Conservation (phyloP, 1,140 invertebrate species). For the Intoshia linei region DNA sequence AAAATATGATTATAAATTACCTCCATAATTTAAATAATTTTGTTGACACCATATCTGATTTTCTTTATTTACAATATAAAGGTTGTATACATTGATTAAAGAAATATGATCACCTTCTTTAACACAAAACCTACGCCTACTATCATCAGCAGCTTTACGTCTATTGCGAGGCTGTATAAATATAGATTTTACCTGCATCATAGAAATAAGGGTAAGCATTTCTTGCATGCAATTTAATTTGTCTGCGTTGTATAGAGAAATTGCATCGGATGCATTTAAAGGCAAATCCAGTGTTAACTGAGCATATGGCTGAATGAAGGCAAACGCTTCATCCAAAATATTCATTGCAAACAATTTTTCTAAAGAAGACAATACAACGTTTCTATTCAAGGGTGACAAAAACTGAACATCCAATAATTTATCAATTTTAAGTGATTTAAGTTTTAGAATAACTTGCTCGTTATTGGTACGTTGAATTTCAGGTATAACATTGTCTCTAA, state of each 20-base stretch:
- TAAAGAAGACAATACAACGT: conserved; percentile 44
- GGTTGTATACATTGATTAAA: conserved; percentile 53
- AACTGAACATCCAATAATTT: conserved; percentile 34
- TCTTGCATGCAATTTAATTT: conserved; percentile 56
- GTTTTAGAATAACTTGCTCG: conserved; percentile 44
- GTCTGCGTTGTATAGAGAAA: conserved; percentile 44
- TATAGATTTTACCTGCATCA: conserved; percentile 62
- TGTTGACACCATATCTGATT: no score
- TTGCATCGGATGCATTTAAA: conserved; percentile 47
- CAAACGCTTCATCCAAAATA: conserved; percentile 42
- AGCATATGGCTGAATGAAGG: conserved; percentile 45
- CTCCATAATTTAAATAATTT: no score
- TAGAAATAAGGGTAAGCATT: conserved; percentile 47
- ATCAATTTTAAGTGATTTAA: conserved; percentile 71
- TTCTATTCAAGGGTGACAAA: conserved; percentile 42
- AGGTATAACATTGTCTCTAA: conserved; percentile 35
- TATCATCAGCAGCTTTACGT: conserved; percentile 13
- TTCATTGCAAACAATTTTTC: conserved; percentile 54
- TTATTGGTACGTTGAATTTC: conserved; percentile 69
- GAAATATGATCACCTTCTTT: conserved; percentile 73
- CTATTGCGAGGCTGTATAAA: conserved; percentile 33
- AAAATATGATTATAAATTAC: no score
- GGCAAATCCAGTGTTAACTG: conserved; percentile 64
- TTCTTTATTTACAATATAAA: no score
- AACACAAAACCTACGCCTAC: conserved; percentile 48